Base-by-base conservation (phyloP, 2,888 invertebrate species). In the Chaetogeoica ovagalla region DNA sequence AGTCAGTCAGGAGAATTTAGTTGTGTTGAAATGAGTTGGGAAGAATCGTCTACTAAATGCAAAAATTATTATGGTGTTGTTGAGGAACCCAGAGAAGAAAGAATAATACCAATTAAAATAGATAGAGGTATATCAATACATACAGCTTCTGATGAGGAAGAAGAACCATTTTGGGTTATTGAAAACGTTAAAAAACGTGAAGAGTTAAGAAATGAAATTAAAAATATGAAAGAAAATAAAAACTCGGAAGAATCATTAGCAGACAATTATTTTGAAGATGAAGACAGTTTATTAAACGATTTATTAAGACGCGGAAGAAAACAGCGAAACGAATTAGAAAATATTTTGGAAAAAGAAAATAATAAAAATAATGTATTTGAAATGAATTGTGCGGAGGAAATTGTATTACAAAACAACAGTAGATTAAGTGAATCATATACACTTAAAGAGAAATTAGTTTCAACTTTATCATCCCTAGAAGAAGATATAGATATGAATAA, bases 261-360 rank as follows among this genome's bases (percentile, higher is more conserved):
- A 21, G 21, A 81, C 15, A 62, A 9, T 71, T 23, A 2, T 15
- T 39, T 21, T 7, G 75, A 81, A 62, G 75, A 74, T 3, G 81
- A 81, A 9, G 82, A 91, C 84, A 89, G 89, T 77, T 89, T 89
- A 83, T 86, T 91, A 84, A 91, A 91, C 86, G 90, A 89, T 82
- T 87, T 92, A 81, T 87, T 92, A 70, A 89, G 87, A 85, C 89
- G 91, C 84, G 90, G 91, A 83, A 89, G 91, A 85, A 89, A 89
- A 84, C 92, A 92, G 86, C 89, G 92, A 86, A 91, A 90, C 86
- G 89, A 91, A 84, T 88, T 92, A 84, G 91, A 90, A 84, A 91
- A 92, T 86, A 91, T 92, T 84, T 87, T 91, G 82, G 89, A 89
- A 85, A 88, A 90, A 85, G 90, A 90, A 88, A 88, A 89, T 21